Base-by-base conservation (phyloP, 1,140 invertebrate species). In the Bombus vancouverensis region DNA sequence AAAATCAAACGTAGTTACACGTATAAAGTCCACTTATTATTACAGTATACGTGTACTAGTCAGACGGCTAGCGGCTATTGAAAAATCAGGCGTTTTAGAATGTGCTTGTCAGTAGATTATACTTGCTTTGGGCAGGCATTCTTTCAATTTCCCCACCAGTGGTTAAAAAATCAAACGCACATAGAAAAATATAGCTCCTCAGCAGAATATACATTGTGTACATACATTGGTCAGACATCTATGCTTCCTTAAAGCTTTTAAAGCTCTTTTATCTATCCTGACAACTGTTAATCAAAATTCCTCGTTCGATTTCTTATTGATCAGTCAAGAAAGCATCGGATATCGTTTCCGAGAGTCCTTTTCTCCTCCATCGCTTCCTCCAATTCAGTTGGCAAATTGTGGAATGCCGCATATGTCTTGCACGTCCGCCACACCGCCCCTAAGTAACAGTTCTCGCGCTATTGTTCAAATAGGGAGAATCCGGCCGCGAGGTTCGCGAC, bases 401-500 rank as follows among this genome's bases (percentile, higher is more conserved):
- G 12, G 66, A 79, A 89, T 39, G 66, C 47, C 47, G 47, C 18
- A 8, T 22, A 53, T 44, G 66, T n/a, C 62, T 82, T 32, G 34
- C 76, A 68, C 59, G 80, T 79, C 65, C 82, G 34, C 76, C 25
- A 57, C 59, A 75, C 39, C 57, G 65, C 28, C 15, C 15, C 47
- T 81, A 87, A 89, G 89, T 87, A 90, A 90, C 89, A 83, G 68
- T 72, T 79, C 68, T 77, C 57, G 86, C 53, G 59, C 73, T 80
- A 86, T 91, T 89, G 90, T 91, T 80, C 80, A n/a, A 73, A 32
- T 80, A 75, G 72, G 65, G 78, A 66, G 72, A 87, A 89, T 89
- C 86, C 83, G 78, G 53, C 85, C 53, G 86, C 70, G 81, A 66
- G 81, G 62, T 47, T 82, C 79, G 72, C 71, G 87, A 76, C 71